Conservation (phyloP, 2,888 invertebrate species). For the Melieria picta region DNA sequence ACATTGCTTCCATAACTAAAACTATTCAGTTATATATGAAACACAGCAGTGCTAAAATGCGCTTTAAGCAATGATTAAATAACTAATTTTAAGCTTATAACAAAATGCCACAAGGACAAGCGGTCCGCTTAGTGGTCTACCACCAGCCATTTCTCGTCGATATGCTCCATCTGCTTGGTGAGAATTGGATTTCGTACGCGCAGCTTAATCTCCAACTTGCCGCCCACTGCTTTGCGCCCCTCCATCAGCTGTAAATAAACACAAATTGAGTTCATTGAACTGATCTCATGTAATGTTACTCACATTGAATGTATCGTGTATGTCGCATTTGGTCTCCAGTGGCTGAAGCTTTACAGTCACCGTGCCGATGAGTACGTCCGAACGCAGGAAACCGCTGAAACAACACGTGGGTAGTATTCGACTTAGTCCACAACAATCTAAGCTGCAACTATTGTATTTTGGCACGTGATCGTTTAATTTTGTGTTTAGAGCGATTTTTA, state of each 20-base stretch:
- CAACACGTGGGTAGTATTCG: slow-evolving; percentile 69
- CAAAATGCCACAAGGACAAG: too few relatives aligned
- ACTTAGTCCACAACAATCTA: slow-evolving; percentile 66
- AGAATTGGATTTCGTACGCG: slow-evolving; percentile 88
- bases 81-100: too few relatives aligned
- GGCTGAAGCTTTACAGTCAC: slow-evolving; percentile 85
- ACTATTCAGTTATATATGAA: too few relatives aligned
- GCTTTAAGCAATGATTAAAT: too few relatives aligned
- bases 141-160: slow-evolving; percentile 92
- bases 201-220: slow-evolving; percentile 89
- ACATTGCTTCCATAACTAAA: too few relatives aligned
- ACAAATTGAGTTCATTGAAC: background rate
- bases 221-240: slow-evolving; percentile 87
- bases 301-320: slow-evolving; percentile 94
- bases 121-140: slow-evolving; percentile 69
- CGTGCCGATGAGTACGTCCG: slow-evolving; percentile 86
- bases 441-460: slow-evolving; percentile 59
- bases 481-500: slow-evolving; percentile 35
- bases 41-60: too few relatives aligned
- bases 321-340: slow-evolving; percentile 86
- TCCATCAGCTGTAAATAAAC: slow-evolving; percentile 79
- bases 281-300: slow-evolving; percentile 64
- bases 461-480: slow-evolving; percentile 17
- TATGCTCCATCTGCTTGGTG: slow-evolving; percentile 88
- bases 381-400: slow-evolving; percentile 94